phyloP scores from a whole-genome alignment of 2,113 vertebrate genomes.

The Syngnathus scovelli region DNA sequence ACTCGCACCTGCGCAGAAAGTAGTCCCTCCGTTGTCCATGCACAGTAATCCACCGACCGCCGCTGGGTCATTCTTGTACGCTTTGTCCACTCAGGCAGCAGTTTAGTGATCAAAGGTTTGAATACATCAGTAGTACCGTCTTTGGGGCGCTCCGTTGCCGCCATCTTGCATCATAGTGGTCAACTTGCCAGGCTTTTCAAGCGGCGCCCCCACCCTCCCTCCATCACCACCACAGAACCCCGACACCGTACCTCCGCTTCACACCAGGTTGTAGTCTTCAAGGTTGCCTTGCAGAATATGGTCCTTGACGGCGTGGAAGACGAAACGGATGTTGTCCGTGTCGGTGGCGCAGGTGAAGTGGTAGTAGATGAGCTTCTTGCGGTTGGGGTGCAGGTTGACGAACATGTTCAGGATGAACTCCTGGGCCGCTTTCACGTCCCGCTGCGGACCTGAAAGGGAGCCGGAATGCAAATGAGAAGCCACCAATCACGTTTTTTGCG shows the following conservation, averaged over 20 bases:
- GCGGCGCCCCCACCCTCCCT: background rate
- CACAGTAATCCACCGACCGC: constrained; percentile 31
- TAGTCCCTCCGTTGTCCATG: constrained; percentile 2
- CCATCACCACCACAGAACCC: constrained; percentile 24
- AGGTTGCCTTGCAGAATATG: constrained; percentile 78
- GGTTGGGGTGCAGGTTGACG: constrained; percentile 76
- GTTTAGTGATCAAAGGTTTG: constrained; percentile 44
- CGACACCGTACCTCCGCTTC: constrained; percentile 26
- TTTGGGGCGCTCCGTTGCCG: constrained; percentile 10
- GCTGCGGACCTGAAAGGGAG: constrained; percentile 70
- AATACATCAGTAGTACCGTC: constrained; percentile 51
- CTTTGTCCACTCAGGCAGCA: constrained; percentile 41
- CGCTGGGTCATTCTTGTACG: constrained; percentile 21
- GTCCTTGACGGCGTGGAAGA: constrained; percentile 70
- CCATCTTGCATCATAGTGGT: background rate
- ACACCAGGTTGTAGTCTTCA: constrained; percentile 76
- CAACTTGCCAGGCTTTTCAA: background rate
- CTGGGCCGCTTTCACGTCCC: constrained; percentile 71
- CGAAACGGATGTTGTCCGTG: constrained; percentile 72
- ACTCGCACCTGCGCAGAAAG: background rate
- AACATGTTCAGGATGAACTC: constrained; percentile 85
- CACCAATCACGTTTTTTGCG: background rate
- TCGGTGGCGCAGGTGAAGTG: constrained; percentile 75
- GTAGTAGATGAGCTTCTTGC: constrained; percentile 80
- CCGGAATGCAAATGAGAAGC: constrained; percentile 9